Evolutionary conservation across 2,113 vertebrate species (phyloP).

Genomic region (Echinops telfairi): DNA sequence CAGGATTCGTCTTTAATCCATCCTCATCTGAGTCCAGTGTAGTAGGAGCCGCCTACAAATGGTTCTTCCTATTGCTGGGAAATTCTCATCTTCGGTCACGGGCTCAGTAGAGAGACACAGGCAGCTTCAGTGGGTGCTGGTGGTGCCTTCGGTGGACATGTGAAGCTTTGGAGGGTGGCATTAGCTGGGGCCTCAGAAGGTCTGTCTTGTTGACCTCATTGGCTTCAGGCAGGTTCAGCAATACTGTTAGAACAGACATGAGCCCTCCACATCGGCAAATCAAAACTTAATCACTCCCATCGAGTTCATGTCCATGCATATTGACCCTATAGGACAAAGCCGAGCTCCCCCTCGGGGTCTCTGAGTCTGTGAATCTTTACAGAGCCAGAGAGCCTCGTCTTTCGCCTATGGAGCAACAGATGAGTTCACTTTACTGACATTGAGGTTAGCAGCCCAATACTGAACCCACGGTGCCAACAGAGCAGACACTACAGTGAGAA

Average conservation of each 20-base stretch:
- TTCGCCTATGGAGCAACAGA: too few relatives aligned
- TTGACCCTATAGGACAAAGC: too few relatives aligned
- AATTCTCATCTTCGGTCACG: neutral
- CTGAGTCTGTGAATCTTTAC: too few relatives aligned
- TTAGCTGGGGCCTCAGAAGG: neutral
- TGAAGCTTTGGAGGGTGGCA: neutral
- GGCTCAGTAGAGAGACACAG: neutral
- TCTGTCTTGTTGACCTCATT: neutral
- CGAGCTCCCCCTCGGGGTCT: too few relatives aligned
- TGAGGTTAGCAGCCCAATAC: too few relatives aligned
- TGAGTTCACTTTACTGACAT: too few relatives aligned
- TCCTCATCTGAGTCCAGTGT: neutral
- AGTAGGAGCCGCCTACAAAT: neutral
- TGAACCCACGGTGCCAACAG: too few relatives aligned
- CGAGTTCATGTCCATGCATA: too few relatives aligned
- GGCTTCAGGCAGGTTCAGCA: neutral
- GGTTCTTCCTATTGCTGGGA: neutral
- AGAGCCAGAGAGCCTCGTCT: too few relatives aligned
- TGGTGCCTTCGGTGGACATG: neutral
- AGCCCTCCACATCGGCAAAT: neutral
- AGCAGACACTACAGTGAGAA: neutral
- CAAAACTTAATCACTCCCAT: too few relatives aligned
- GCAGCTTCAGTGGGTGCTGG: neutral
- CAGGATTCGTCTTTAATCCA: neutral
- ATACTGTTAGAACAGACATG: neutral